Evolutionary conservation across 2,888 invertebrate species (phyloP), one percentile per base, ranked within the genome.

Genomic region (Dicranocentrus wangi): DNA sequence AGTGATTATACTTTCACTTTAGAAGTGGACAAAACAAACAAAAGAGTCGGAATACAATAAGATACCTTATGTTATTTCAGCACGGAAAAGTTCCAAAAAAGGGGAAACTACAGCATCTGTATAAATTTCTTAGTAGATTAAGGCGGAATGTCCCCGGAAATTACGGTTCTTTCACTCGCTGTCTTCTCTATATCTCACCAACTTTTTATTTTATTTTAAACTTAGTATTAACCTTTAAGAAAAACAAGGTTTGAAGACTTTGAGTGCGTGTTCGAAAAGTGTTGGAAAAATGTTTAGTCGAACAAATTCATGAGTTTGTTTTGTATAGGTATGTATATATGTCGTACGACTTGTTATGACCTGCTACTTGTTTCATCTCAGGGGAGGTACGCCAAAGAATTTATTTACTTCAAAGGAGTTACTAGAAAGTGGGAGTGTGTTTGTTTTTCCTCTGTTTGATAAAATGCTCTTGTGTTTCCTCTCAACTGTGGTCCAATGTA

Each of bases 111-210:
- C 32, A 21, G 65, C 65, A 65, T 63, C 17, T 63, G 32, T 39
- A 63, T 58, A 51, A 51, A 51, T 69, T 53, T 69, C 69, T 53
- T 53, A 69, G 55, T 53, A 27, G 69, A 55, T 32, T 42, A 43
- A n/a, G 58, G 53, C 58, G 27, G 60, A 43, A 42, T 71, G 71
- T 60, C 60, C 60, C 71, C 58, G 71, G 71, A 71, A 71, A 71
- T 71, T 71, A 71, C 53, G 60, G 39, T 60, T 60, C 69, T 69
- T 42, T 55, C 60, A 43, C 60, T 51, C 27, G 25, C 58, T 72
- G 10, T 19, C 13, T 47, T 51, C n/a, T 5, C n/a, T 7, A 13
- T 43, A 23, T 65, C 43, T 23, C 23, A 43, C 32, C 1, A 63
- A 63, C 61, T 39, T 63, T 63, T 27, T 13, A 32, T 63, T 39